Conservation (phyloP, 2,797 vertebrate genomes). For the Urocyon cinereoargenteus region DNA sequence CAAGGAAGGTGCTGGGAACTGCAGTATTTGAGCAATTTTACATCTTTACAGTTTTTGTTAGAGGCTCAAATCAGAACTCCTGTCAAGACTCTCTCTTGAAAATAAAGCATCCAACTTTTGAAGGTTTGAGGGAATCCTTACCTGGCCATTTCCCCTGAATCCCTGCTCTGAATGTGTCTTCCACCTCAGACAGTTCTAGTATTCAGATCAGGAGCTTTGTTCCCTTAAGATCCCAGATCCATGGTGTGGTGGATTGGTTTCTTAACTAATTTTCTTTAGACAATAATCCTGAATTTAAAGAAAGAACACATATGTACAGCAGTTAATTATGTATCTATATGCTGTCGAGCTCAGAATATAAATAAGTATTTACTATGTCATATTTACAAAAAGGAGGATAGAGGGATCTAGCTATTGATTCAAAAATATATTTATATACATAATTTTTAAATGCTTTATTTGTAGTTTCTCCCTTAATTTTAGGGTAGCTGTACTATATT, state of each 20-base stretch:
- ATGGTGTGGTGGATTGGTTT: background rate
- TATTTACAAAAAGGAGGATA: background rate
- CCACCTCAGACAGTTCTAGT: too few relatives aligned
- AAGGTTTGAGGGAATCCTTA: background rate
- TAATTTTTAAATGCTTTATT: conserved; percentile 47
- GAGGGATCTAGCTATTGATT: background rate
- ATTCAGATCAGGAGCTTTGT: background rate
- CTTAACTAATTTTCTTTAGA: background rate
- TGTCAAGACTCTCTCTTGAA: background rate
- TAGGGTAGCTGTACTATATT: background rate
- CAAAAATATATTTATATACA: background rate
- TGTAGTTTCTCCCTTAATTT: conserved; percentile 46
- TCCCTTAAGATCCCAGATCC: background rate
- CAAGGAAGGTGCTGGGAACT: background rate
- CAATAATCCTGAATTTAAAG: conserved; percentile 34
- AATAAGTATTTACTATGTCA: background rate
- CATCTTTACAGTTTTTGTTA: background rate
- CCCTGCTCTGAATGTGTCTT: too few relatives aligned
- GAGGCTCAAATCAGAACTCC: background rate
- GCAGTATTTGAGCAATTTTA: background rate
- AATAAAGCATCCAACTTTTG: background rate
- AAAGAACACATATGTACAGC: background rate
- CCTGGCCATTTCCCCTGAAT: background rate
- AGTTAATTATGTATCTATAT: background rate
- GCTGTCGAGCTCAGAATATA: background rate